phyloP scores from a whole-genome alignment of 2,888 invertebrate species.

The Euplexia lucipara region DNA sequence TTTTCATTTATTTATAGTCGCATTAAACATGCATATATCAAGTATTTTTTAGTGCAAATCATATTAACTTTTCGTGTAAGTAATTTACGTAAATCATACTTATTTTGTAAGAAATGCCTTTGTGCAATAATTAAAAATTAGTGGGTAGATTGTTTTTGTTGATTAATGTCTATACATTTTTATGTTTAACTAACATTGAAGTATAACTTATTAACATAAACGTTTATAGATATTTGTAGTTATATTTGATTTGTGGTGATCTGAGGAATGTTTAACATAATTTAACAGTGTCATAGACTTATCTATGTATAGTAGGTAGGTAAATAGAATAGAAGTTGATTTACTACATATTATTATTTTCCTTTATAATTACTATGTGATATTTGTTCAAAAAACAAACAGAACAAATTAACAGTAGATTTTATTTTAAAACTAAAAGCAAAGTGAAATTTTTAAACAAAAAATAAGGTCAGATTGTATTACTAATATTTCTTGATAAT shows the following conservation, averaged over 20 bases:
- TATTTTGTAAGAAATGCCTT: slow-evolving; percentile 65
- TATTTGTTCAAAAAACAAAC: slow-evolving; percentile 65
- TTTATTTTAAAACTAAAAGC: slow-evolving; percentile 40
- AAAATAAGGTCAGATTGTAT: slow-evolving; percentile 33
- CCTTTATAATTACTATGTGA: slow-evolving; percentile 53
- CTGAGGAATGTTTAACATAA: slow-evolving; percentile 60
- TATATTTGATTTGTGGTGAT: slow-evolving; percentile 51
- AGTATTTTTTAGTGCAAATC: slow-evolving; percentile 65
- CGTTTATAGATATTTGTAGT: slow-evolving; percentile 49
- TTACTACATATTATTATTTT: slow-evolving; percentile 48
- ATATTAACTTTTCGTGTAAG: slow-evolving; percentile 50
- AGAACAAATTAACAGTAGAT: slow-evolving; percentile 69
- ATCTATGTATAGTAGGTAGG: slow-evolving; percentile 57
- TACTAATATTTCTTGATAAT: slow-evolving; percentile 53
- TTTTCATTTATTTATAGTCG: slow-evolving; percentile 49
- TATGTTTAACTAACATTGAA: slow-evolving; percentile 45
- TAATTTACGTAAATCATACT: slow-evolving; percentile 51
- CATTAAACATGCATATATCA: slow-evolving; percentile 53
- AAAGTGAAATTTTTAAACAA: slow-evolving; percentile 20
- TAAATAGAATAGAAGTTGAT: slow-evolving; percentile 49
- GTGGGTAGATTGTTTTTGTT: slow-evolving; percentile 58
- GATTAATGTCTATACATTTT: slow-evolving; percentile 54
- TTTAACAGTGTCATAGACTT: slow-evolving; percentile 67
- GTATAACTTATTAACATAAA: slow-evolving; percentile 53
- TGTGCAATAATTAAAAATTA: slow-evolving; percentile 72